These are phyloP conservation scores for Lophotis ruficrista DNA, from an alignment of 2,113 vertebrate genomes.

Conservation along the genomic window DNA sequence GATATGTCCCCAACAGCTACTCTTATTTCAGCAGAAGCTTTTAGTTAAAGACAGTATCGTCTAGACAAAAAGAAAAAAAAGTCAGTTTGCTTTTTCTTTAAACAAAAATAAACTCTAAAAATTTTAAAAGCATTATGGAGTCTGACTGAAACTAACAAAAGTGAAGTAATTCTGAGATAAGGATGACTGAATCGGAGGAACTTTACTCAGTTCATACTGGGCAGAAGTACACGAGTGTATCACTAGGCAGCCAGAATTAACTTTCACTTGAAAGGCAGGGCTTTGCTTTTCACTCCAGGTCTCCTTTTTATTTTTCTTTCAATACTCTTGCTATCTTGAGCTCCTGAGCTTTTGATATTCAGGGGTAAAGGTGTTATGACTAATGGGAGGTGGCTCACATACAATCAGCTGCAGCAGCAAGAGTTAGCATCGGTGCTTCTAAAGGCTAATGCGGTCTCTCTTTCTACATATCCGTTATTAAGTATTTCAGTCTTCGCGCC, in stretches of 20 bases:
- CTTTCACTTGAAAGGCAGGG: neutral
- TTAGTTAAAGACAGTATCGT: slow-evolving; percentile 30
- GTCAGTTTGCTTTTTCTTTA: slow-evolving; percentile 22
- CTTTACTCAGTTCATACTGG: neutral
- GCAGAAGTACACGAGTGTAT: neutral
- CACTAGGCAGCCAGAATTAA: neutral
- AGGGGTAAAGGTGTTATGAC: neutral
- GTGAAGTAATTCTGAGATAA: slow-evolving; percentile 46
- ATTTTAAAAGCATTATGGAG: neutral
- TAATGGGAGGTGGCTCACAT: neutral
- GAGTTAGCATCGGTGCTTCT: neutral
- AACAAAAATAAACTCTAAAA: slow-evolving; percentile 37
- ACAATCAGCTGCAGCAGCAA: neutral
- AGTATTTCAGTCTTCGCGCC: neutral
- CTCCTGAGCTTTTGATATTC: neutral
- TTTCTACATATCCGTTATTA: neutral
- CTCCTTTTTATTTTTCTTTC: neutral
- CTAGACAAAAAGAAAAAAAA: slow-evolving; percentile 58
- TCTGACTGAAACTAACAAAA: slow-evolving; percentile 42
- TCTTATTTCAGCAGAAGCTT: slow-evolving; percentile 15
- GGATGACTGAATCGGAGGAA: neutral
- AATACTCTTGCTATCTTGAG: neutral
- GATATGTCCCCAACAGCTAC: neutral
- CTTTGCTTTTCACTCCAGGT: slow-evolving; percentile 15
- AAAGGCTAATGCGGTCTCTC: neutral